Evolutionary conservation across 1,140 invertebrate genomes (phyloP), one percentile per base, ranked within the genome.

Genomic region (Papilio polyxenes): DNA sequence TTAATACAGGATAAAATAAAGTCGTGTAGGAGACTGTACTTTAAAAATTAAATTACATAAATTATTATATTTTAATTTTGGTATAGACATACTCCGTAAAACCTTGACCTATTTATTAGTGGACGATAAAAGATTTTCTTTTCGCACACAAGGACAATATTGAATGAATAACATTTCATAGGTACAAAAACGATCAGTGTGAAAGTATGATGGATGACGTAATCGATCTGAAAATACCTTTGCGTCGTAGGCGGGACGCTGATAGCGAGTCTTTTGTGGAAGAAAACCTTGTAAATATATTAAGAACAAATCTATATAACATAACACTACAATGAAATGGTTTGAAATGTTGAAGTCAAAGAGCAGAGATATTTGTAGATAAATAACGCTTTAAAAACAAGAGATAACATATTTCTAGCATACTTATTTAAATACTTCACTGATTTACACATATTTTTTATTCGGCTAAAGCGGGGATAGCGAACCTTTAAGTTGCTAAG

Each of bases 171-270:
- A 48, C 56, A 48, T 65, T 80, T 69, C 56, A 65, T 11, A 65
- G 37, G 59, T 80, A 20, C 40, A 48, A 80, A 80, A 80, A 44
- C 44, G 76, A 59, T 62, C 17, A 20, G 56, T 69, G 5, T 44
- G 44, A 9, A 65, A 65, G 56, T 80, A 80, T 80, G 78, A 80
- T 80, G 78, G 78, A 80, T 80, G 56, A 40, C 15, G 78, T 48
- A 80, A 80, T 80, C 56, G 59, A 80, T 65, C 31, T 65, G 62
- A 20, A n/a, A 31, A 80, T 37, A 80, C 59, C 56, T 65, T 65
- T 65, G 44, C 53, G 2, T n/a, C 48, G 44, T 76, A 76, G 48
- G 75, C 48, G 20, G n/a, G 48, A 76, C 15, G 8, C 44, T 20
- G 13, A 37, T 56, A 78, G 23, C 62, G 5, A 69, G 62, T 37